A percentile compares a stretch with the other conserved stretches of the same genome.
phyloP scores from a whole-genome alignment of 2,797 vertebrate genomes.

The Arrhamphus sclerolepis region DNA sequence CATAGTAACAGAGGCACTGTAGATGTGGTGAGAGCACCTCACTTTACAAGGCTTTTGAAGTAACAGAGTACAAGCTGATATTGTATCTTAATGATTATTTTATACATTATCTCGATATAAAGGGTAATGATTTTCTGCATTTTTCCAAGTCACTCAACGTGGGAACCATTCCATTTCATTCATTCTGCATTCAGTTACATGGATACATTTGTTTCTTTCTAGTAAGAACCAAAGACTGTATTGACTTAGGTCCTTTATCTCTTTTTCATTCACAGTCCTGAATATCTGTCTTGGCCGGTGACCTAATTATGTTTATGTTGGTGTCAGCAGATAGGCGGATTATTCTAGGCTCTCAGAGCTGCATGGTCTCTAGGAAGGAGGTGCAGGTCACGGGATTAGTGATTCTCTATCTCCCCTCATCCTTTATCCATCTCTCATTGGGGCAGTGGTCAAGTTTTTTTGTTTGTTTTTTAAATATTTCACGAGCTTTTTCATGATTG shows the following conservation, averaged over 20 bases:
- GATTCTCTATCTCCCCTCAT: constrained; percentile 27
- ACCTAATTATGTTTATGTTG: constrained; percentile 60
- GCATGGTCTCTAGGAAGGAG: constrained; percentile 52
- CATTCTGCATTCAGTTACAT: too few species aligned
- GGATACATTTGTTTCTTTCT: too few species aligned
- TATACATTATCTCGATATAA: too few species aligned
- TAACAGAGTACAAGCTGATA: too few species aligned
- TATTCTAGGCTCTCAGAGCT: constrained; percentile 64
- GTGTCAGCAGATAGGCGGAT: constrained; percentile 78
- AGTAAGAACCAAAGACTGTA: background rate
- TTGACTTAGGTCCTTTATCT: background rate
- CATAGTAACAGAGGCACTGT: background rate
- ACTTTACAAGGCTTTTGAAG: background rate
- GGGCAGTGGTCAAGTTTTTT: constrained; percentile 32
- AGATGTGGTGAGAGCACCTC: background rate
- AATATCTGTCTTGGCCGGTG: constrained; percentile 34
- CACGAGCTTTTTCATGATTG: constrained; percentile 23
- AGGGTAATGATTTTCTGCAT: too few species aligned
- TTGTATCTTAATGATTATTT: too few species aligned
- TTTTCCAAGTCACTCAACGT: too few species aligned
- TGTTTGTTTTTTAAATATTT: too few species aligned
- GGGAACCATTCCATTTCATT: too few species aligned
- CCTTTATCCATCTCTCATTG: constrained; percentile 31
- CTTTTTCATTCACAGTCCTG: constrained; percentile 8
- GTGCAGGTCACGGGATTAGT: constrained; percentile 69